Evolutionary conservation across 2,888 invertebrate genomes (phyloP).

Genomic region (Nemotelus pantherinus): DNA sequence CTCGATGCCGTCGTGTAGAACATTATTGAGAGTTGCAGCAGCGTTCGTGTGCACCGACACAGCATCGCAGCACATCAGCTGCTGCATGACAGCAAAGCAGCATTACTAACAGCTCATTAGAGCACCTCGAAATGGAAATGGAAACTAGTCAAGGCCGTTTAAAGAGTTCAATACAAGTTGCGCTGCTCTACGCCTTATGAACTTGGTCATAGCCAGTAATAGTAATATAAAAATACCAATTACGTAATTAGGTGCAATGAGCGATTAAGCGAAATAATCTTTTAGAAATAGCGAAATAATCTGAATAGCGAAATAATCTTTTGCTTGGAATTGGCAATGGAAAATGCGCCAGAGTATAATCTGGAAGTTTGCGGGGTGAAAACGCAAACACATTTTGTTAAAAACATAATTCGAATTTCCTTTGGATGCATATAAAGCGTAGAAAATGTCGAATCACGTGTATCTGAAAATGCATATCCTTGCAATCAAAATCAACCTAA

Average conservation of each 20-base stretch:
- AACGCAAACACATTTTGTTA: too few relatives aligned
- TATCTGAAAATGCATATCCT: too few relatives aligned
- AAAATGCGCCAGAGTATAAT: too few relatives aligned
- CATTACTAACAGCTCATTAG: conserved; percentile 12
- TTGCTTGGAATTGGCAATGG: background rate
- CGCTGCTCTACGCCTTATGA: conserved; percentile 13
- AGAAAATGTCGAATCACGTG: too few relatives aligned
- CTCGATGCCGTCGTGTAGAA: background rate
- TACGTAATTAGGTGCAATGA: conserved; percentile 5
- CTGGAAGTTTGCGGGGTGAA: too few relatives aligned
- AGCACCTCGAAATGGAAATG: background rate
- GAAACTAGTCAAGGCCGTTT: conserved; percentile 30
- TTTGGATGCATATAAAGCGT: too few relatives aligned
- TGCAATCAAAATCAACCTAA: too few relatives aligned
- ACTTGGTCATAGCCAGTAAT: conserved; percentile 11
- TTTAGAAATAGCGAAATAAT: background rate
- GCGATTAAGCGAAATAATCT: background rate
- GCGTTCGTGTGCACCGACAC: too few relatives aligned
- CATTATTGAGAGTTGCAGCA: background rate
- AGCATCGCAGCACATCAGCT: too few relatives aligned
- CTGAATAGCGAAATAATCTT: too few relatives aligned
- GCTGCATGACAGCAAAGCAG: background rate
- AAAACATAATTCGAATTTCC: too few relatives aligned
- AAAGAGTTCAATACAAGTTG: conserved; percentile 23
- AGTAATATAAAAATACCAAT: background rate